Evolutionary conservation across 2,888 invertebrate species (phyloP), one percentile per base, ranked within the genome.

Genomic region (Pasiphila rectangulata): DNA sequence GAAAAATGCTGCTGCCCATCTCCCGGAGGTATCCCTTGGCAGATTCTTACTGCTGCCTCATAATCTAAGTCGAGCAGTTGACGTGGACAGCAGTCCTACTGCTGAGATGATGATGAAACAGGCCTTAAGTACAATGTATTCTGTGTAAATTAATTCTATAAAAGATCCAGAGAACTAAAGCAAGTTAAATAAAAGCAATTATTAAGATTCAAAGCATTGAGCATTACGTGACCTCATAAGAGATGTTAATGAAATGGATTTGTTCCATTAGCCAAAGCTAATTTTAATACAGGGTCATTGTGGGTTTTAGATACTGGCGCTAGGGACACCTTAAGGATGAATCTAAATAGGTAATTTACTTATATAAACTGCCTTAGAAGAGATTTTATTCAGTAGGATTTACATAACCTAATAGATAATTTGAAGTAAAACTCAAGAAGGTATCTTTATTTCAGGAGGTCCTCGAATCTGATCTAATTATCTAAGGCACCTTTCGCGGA

Each of bases 241-340:
- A 40, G 47, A 46, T 38, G 47, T 38, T 57, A 57, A 54, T 52
- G 47, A 52, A 57, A 56, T 50, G 47, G 53, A 44, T 32, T 50
- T 40, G 36, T 27, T 37, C 45, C 52, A 52, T 50, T 50, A 43
- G 43, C 39, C 16, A 51, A 39, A 51, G 39, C 35, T 20, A 46
- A 51, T 51, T 39, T n/a, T 46, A 49, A 49, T 46, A 51, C 45
- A 47, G 45, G 40, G 50, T 47, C 32, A 41, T 32, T 9, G 25
- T 41, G 38, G 48, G 46, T 46, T 53, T 51, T 27, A 45, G 44
- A 45, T 56, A 48, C 49, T 39, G 46, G 15, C 36, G 19, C 30
- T 43, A 34, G 39, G 27, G 41, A 40, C 32, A 24, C 43, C 38
- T 29, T 7, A 37, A 46, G 37, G 44, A 46, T 34, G 35, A 38